phyloP scores from a whole-genome alignment of 1,140 invertebrate genomes.

The Oreohelix idahoensis region DNA sequence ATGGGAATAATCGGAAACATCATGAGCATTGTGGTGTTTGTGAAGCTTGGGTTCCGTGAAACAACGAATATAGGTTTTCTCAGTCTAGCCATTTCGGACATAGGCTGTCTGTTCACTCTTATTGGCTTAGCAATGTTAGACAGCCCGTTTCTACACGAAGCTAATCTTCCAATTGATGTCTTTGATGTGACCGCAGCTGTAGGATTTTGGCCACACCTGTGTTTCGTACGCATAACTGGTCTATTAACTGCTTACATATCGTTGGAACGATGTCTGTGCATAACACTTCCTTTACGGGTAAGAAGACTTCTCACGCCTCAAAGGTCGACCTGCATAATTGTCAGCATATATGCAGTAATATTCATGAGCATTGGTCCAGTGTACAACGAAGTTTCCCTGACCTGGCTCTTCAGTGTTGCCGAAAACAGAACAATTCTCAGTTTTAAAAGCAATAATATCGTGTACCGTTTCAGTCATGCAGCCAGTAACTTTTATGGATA shows the following conservation, averaged over 20 bases:
- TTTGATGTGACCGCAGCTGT: constrained; percentile 93
- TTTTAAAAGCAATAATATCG: background rate
- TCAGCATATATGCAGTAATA: constrained; percentile 1
- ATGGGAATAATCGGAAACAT: constrained; percentile 17
- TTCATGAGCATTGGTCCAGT: background rate
- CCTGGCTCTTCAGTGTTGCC: background rate
- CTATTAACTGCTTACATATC: constrained; percentile 1
- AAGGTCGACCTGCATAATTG: constrained; percentile 85
- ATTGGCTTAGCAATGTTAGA: constrained; percentile 65
- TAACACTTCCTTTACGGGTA: constrained; percentile 67
- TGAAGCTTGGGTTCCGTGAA: constrained; percentile 11
- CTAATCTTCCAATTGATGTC: constrained; percentile 90
- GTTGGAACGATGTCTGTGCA: constrained; percentile 28
- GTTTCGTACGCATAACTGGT: constrained; percentile 87
- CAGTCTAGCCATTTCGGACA: background rate
- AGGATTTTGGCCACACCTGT: constrained; percentile 91
- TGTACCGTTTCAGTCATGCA: background rate
- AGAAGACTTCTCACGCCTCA: constrained; percentile 90
- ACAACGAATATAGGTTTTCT: background rate
- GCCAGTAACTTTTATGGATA: background rate
- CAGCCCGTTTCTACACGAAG: constrained; percentile 85
- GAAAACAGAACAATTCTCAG: background rate
- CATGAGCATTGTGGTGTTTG: constrained; percentile 15
- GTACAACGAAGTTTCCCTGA: background rate
- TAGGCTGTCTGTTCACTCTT: background rate